Evolutionary conservation across 1,140 invertebrate genomes (phyloP), one percentile per base, ranked within the genome.

Genomic region (Calephelis nemesis): DNA sequence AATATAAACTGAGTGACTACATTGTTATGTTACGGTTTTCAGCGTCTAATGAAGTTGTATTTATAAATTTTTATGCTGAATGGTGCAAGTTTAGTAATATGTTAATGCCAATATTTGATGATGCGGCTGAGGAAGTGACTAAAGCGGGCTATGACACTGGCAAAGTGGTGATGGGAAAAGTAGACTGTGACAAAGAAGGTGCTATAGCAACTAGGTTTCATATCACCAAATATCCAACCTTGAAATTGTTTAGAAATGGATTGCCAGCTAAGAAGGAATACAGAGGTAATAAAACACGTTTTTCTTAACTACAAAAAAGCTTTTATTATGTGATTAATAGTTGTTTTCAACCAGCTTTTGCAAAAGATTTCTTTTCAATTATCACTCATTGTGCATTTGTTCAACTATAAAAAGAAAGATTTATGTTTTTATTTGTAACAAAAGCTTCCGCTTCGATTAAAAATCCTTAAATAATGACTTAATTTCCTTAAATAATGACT

Each of bases 21-120:
- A 13, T 63, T 42, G 47, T 70, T 74, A 62, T 62, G 47, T 71
- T 76, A 80, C 81, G 75, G 70, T 81, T 96, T 96, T 72, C 93
- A 99, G 98, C 96, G 70, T 95, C 95, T 64, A 97, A 98, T 94
- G 98, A 99, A 93, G 92, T 99, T 88, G 98, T 99, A 65, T 97
- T 99, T 91, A 96, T 99, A 72, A 99, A 99, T 92, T 99, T 99
- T 92, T 99, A 99, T 93, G 98, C 98, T 10, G 98, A 99, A 85
- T 99, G 98, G 98, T 99, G 97, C 93, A 94, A 95, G 78, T 97
- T 97, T 92, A 99, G 98, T 93, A 99, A 98, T 93, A 95, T 98
- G 87, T 93, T 99, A 81, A 96, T 97, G 78, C 99, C 99, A 45
- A 96, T 99, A 84, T 99, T 99, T 93, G 98, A 99, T 92, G 98